Percentiles rank a stretch among this genome's conserved stretches.
phyloP scores from a whole-genome alignment of 1,140 invertebrate species.

The Trinorchestia longiramus region DNA sequence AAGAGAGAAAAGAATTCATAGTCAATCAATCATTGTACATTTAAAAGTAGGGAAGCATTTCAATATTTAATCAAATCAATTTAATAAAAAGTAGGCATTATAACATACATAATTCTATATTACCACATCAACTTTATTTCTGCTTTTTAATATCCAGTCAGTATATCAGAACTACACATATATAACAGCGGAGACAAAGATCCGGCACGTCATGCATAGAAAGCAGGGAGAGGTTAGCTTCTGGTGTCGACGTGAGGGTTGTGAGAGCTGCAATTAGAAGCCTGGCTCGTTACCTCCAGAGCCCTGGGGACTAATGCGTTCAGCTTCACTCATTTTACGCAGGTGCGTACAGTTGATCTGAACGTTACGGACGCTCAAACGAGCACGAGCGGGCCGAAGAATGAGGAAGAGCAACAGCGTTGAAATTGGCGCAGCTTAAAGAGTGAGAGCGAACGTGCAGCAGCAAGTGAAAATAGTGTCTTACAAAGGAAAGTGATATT shows the following conservation, averaged over 20 bases:
- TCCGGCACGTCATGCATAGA: too few species aligned
- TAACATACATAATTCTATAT: too few species aligned
- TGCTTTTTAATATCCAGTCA: too few species aligned
- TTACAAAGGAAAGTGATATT: not conserved
- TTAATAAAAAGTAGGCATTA: too few species aligned
- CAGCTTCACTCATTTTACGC: constrained; percentile 26
- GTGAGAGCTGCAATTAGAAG: not conserved
- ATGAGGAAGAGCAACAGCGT: not conserved
- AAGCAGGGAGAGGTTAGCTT: not conserved
- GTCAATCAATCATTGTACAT: too few species aligned
- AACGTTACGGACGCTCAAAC: not conserved
- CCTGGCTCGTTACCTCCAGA: not conserved
- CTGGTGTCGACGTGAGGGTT: not conserved
- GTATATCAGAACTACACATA: too few species aligned
- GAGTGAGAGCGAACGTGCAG: not conserved
- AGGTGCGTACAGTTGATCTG: not conserved
- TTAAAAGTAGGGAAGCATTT: too few species aligned
- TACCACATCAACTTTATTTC: too few species aligned
- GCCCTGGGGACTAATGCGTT: constrained; percentile 12
- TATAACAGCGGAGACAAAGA: too few species aligned
- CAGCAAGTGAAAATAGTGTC: not conserved
- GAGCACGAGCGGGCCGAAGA: not conserved
- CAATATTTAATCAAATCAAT: too few species aligned
- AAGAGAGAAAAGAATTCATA: too few species aligned
- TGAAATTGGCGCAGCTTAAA: not conserved